Conservation (phyloP, 2,113 vertebrate species). For the Hydropotes inermis region DNA sequence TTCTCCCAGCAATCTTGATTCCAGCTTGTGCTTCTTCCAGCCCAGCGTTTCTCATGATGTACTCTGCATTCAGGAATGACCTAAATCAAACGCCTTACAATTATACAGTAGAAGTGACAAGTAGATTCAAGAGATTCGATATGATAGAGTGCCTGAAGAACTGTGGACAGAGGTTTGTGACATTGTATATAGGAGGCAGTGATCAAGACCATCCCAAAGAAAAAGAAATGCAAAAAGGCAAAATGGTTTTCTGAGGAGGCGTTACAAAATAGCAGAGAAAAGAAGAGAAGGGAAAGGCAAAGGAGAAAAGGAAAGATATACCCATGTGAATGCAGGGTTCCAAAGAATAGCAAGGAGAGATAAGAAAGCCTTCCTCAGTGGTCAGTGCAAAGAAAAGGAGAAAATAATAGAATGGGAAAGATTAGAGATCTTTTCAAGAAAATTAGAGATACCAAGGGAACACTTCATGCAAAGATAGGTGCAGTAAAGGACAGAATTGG, state of each 20-base stretch:
- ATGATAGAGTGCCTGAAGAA: neutral
- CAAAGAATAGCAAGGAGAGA: neutral
- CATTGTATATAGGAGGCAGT: neutral
- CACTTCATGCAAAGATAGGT: neutral
- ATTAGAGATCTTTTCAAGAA: neutral
- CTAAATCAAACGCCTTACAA: neutral
- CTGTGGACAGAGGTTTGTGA: neutral
- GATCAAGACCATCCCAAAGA: neutral
- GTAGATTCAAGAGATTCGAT: neutral
- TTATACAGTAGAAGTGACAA: neutral
- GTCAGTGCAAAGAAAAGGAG: neutral
- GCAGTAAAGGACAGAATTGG: neutral
- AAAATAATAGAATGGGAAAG: neutral
- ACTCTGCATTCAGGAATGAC: neutral
- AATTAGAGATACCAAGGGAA: neutral
- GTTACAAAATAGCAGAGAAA: neutral
- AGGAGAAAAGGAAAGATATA: neutral
- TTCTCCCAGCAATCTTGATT: too few species aligned
- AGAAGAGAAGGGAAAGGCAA: neutral
- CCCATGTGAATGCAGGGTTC: neutral
- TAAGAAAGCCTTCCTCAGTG: neutral
- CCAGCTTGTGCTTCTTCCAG: too few species aligned
- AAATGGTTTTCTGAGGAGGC: neutral
- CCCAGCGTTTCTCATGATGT: too few species aligned
- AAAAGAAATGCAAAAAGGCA: neutral